Conservation (phyloP, 2,113 vertebrate genomes). For the Barbus barbus region DNA sequence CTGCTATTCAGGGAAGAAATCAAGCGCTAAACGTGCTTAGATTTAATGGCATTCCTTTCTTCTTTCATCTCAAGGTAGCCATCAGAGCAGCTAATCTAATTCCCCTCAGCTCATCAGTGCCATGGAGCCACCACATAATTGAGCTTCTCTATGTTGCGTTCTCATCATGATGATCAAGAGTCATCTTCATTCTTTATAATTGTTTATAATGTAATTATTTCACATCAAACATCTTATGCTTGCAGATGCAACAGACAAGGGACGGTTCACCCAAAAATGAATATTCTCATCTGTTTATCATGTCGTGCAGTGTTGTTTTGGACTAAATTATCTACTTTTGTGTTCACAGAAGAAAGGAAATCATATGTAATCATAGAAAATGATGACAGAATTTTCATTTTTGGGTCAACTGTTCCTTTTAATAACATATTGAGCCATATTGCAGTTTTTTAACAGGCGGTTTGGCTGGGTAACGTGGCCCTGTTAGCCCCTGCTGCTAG, state of each 20-base stretch:
- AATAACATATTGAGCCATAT: not conserved
- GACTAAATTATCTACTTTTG: not conserved
- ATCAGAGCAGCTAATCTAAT: slow-evolving; percentile 20
- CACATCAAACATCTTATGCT: not conserved
- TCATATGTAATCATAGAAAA: not conserved
- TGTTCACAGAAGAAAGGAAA: not conserved
- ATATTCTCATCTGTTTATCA: not conserved
- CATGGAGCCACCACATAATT: not conserved
- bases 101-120: not conserved
- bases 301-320: not conserved
- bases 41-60: not conserved
- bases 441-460: not conserved
- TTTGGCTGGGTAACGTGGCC: not conserved
- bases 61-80: slow-evolving; percentile 21
- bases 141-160: not conserved
- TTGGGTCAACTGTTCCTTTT: not conserved
- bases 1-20: not conserved
- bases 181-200: not conserved
- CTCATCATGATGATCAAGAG: not conserved
- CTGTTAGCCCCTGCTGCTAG: not conserved
- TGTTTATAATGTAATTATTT: not conserved
- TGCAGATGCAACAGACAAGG: not conserved
- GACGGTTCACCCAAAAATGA: not conserved
- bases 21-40: not conserved
- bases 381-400: not conserved